Conservation (phyloP, 2,113 vertebrate species). For the Rhinopomastus cyanomelas region DNA sequence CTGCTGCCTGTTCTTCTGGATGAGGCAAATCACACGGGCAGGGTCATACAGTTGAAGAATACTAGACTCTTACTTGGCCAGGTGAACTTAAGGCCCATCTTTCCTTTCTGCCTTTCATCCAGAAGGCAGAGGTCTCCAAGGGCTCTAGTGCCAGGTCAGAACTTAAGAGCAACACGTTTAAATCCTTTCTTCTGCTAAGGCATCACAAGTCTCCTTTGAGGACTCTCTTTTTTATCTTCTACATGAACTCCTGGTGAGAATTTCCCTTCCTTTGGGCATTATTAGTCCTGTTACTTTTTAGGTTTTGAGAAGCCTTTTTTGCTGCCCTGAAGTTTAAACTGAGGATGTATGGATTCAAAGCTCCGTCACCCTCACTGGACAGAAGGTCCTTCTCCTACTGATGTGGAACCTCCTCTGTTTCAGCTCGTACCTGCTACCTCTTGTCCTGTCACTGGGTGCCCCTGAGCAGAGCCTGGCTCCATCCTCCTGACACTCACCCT, state of each 20-base stretch:
- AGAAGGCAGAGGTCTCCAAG: not conserved
- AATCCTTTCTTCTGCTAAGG: conserved; percentile 13
- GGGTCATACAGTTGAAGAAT: not conserved
- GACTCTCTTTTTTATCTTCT: not conserved
- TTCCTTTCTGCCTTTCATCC: conserved; percentile 15
- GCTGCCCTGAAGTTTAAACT: not conserved
- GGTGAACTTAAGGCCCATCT: not conserved
- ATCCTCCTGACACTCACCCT: too few species aligned
- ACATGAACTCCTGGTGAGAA: not conserved
- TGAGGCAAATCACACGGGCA: not conserved
- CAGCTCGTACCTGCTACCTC: too few species aligned
- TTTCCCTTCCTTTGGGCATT: conserved; percentile 11
- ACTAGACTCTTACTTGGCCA: not conserved
- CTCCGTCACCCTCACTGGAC: too few species aligned
- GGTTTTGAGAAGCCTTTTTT: not conserved
- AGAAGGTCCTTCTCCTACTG: too few species aligned
- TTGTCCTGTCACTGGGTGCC: too few species aligned
- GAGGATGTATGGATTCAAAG: too few species aligned
- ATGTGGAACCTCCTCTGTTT: too few species aligned
- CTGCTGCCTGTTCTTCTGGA: not conserved
- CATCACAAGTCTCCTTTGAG: conserved; percentile 1
- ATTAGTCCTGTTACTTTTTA: not conserved
- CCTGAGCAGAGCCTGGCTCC: too few species aligned
- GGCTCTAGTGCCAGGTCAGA: conserved; percentile 13
- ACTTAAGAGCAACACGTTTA: conserved; percentile 10